Percentiles rank a stretch among this genome's conserved stretches.
Evolutionary conservation across 2,888 invertebrate genomes (phyloP).

Genomic region (Cerceris rybyensis): DNA sequence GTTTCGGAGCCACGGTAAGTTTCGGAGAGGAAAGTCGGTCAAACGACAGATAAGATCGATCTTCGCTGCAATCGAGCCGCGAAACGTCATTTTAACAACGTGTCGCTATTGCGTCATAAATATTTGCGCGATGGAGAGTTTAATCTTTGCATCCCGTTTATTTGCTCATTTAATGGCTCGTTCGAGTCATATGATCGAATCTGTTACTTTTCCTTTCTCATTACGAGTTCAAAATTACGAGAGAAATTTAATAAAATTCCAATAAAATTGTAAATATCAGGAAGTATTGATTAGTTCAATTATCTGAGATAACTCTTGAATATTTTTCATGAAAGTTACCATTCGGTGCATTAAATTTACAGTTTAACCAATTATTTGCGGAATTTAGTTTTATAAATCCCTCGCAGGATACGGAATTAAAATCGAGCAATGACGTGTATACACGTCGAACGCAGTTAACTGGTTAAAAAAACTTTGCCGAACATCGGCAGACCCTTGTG

Average conservation of each 20-base stretch:
- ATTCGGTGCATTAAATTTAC: too few species aligned
- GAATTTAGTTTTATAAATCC: too few species aligned
- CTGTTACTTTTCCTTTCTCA: not conserved
- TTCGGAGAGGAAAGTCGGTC: constrained; percentile 8
- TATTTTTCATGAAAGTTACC: too few species aligned
- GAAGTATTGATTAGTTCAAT: too few species aligned
- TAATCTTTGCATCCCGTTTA: not conserved
- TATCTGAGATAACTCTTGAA: too few species aligned
- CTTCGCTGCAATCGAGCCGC: not conserved
- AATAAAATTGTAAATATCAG: too few species aligned
- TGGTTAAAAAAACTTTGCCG: too few species aligned
- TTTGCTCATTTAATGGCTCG: not conserved
- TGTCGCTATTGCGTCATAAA: constrained; percentile 4
- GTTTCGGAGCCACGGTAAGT: constrained; percentile 5
- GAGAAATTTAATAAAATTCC: not conserved
- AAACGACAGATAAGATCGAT: not conserved
- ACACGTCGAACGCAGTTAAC: too few species aligned
- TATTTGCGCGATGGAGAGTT: not conserved
- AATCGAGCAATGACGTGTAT: too few species aligned
- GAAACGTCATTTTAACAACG: constrained; percentile 4
- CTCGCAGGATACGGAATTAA: too few species aligned
- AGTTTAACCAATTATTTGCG: too few species aligned
- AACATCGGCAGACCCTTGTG: too few species aligned
- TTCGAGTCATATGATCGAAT: not conserved
- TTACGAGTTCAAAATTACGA: not conserved